These are phyloP conservation scores for Oophaga pumilio DNA, from an alignment of 2,113 vertebrate species.

Conservation along the genomic window DNA sequence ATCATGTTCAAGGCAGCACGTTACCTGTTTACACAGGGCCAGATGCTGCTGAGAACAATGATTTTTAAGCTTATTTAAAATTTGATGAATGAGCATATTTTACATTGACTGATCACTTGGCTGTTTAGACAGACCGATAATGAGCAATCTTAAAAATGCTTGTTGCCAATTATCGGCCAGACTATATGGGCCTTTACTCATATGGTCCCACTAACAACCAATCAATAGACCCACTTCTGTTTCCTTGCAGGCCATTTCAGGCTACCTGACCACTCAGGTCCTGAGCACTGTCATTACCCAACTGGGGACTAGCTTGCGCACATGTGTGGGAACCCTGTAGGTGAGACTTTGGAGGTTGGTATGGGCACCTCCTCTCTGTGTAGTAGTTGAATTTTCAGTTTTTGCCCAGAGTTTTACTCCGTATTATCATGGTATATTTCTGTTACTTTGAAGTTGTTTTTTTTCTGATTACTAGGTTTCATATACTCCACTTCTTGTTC, in stretches of 20 bases:
- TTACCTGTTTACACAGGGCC: too few species aligned
- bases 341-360: not conserved
- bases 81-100: too few species aligned
- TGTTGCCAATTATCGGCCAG: too few species aligned
- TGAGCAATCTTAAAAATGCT: too few species aligned
- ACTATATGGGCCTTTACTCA: not conserved
- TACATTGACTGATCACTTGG: too few species aligned
- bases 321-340: not conserved
- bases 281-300: not conserved
- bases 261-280: not conserved
- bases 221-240: not conserved
- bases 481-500: slow-evolving; percentile 32
- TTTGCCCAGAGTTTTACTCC: not conserved
- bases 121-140: too few species aligned
- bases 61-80: too few species aligned
- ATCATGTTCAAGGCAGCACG: too few species aligned
- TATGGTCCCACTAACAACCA: not conserved
- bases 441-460: not conserved
- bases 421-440: not conserved
- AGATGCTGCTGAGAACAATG: too few species aligned
- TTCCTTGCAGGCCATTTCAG: not conserved
- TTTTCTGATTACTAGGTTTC: not conserved
- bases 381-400: not conserved
- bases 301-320: not conserved
- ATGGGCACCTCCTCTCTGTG: not conserved